Percentiles rank a stretch among this genome's conserved stretches.
These are phyloP conservation scores for Porites cylindrica DNA, from an alignment of 92 coral and sea anemone species.

Conservation along the genomic window DNA sequence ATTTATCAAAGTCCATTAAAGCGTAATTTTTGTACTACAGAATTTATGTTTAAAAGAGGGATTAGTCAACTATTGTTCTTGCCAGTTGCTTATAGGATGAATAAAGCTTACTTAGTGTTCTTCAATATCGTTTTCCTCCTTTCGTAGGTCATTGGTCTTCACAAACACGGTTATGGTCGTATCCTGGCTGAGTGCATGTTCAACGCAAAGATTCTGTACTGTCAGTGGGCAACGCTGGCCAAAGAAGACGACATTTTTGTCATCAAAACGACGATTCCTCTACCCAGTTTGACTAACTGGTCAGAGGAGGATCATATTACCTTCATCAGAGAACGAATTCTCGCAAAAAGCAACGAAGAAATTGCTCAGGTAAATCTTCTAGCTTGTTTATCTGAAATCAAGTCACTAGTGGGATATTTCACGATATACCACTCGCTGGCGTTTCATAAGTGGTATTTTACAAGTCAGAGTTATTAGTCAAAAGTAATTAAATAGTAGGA, in stretches of 20 bases:
- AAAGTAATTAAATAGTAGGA: too few species aligned
- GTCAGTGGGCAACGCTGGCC: conserved; percentile 69
- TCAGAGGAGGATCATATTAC: conserved; percentile 58
- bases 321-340: conserved; percentile 60
- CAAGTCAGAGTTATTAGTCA: too few species aligned
- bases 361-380: conserved; percentile 52
- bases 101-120: too few species aligned
- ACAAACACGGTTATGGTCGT: conserved; percentile 84
- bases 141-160: conserved; percentile 74
- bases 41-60: too few species aligned
- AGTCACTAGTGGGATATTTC: too few species aligned
- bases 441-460: too few species aligned
- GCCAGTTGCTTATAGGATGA: too few species aligned
- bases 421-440: too few species aligned
- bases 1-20: too few species aligned
- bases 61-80: too few species aligned
- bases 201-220: conserved; percentile 75
- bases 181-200: conserved; percentile 78
- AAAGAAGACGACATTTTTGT: conserved; percentile 64
- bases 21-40: too few species aligned
- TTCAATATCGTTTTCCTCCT: background rate
- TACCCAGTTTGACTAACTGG: conserved; percentile 38
- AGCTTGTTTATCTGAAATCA: background rate
- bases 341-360: conserved; percentile 74
- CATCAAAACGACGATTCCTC: conserved; percentile 50